Evolutionary conservation across 2,113 vertebrate genomes (phyloP).

Genomic region (Platysternon megacephalum): DNA sequence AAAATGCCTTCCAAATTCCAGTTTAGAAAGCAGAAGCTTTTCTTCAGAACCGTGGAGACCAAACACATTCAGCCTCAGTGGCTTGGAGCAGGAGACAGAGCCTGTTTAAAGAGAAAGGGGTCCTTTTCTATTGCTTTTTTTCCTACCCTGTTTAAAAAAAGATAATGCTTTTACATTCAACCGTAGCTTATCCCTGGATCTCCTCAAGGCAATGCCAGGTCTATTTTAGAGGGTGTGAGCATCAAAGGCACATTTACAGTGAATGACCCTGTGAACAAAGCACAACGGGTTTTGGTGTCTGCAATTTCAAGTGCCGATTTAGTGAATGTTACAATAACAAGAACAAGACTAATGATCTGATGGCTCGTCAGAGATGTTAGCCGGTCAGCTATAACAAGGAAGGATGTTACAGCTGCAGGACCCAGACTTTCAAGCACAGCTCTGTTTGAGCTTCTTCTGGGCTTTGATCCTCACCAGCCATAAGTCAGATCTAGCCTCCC

Average conservation of each 20-base stretch:
- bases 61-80: neutral
- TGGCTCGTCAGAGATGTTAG: conserved; percentile 48
- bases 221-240: neutral
- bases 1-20: conserved; percentile 9
- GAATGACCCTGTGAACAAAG: conserved; percentile 35
- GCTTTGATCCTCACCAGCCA: neutral
- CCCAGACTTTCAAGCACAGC: conserved; percentile 29
- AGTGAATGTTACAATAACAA: conserved; percentile 51
- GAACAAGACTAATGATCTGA: conserved; percentile 37
- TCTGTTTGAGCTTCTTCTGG: conserved; percentile 16
- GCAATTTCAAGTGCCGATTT: conserved; percentile 25
- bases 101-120: neutral
- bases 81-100: neutral
- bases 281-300: neutral
- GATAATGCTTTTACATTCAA: conserved; percentile 19
- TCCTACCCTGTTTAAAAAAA: neutral
- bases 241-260: neutral
- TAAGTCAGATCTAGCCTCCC: neutral
- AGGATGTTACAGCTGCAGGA: neutral
- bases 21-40: conserved; percentile 1
- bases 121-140: neutral
- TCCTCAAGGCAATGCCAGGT: neutral
- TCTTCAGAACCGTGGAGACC: neutral
- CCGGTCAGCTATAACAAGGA: conserved; percentile 36
- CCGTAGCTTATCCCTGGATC: conserved; percentile 1